These are phyloP conservation scores for Leptinotarsa defecta DNA, from an alignment of 1,140 invertebrate species.

Conservation along the genomic window DNA sequence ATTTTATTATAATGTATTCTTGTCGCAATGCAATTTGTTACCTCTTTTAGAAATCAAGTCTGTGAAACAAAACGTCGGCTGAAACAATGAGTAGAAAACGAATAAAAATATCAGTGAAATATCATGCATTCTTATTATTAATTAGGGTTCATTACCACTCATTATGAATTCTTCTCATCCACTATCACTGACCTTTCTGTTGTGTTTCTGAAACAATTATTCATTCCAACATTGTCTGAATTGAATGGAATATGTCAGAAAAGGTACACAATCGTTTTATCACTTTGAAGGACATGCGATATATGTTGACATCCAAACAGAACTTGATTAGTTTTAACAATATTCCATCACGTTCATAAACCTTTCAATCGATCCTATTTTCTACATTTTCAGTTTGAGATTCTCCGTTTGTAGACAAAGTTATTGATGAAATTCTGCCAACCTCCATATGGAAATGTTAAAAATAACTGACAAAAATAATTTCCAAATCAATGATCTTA, in stretches of 20 bases:
- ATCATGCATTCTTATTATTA: background rate
- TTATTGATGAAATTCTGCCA: no score
- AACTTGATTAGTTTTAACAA: no score
- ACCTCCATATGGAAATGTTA: no score
- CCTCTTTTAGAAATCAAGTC: background rate
- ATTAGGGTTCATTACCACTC: background rate
- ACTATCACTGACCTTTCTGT: conserved; percentile 3
- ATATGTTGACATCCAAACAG: background rate
- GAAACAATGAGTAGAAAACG: background rate
- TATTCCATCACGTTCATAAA: no score
- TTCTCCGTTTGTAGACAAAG: no score
- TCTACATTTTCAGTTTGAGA: no score
- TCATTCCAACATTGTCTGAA: background rate
- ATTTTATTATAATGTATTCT: no score
- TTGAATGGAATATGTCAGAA: background rate
- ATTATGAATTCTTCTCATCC: conserved; percentile 1
- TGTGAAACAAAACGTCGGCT: background rate
- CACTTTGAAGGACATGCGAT: background rate
- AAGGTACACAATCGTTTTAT: background rate
- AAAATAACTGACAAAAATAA: no score
- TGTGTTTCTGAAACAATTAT: background rate
- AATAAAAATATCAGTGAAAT: background rate
- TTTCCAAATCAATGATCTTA: no score
- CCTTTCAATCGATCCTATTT: no score
- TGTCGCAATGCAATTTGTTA: background rate